Base-by-base conservation (phyloP, 2,113 vertebrate genomes). In the Tenrec ecaudatus region DNA sequence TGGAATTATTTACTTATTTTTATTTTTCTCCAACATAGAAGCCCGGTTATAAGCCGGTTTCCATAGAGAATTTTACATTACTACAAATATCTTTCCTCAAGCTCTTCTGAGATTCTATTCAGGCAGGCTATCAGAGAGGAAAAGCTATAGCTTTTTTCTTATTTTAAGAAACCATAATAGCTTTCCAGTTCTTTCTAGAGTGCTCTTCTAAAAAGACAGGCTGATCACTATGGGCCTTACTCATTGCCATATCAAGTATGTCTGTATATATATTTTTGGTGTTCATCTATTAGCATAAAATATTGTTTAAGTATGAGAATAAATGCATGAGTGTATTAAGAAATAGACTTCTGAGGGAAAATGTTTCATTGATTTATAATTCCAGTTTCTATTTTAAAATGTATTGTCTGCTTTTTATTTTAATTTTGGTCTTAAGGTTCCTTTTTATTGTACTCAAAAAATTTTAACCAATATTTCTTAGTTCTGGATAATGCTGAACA, bases 81-180 rank as follows among this genome's bases (percentile, higher is more conserved):
- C 58, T 92, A 64, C 36, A 62, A 64, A 12, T n/a, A 27, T 81
- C 62, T 93, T 93, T 78, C 82, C 68, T 94, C 69, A 77, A 90
- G 82, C 20, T 38, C 64, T 90, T 86, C 79, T 62, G 69, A 91
- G 83, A 57, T 27, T 79, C 78, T 57, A 17, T 14, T 95, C 86
- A n/a, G 31, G 43, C 89, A 85, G 82, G 38, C 66, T 77, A 16
- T 23, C 79, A 47, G 64, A 93, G 62, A 93, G 25, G 79, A 83
- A 84, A 93, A 94, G 87, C 71, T 86, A 23, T 88, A 68, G 36
- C 33, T 92, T 93, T 83, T 86, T 86, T 60, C 60, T 92, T 77
- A 78, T 66, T 66, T 88, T 90, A 86, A 90, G 80, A 92, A 81
- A 77, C 73, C n/a, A 33, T 47, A 92, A 89, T 85, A 91, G 71